Evolutionary conservation across 2,797 vertebrate genomes (phyloP).

Genomic region (Silurus lanzhouensis): DNA sequence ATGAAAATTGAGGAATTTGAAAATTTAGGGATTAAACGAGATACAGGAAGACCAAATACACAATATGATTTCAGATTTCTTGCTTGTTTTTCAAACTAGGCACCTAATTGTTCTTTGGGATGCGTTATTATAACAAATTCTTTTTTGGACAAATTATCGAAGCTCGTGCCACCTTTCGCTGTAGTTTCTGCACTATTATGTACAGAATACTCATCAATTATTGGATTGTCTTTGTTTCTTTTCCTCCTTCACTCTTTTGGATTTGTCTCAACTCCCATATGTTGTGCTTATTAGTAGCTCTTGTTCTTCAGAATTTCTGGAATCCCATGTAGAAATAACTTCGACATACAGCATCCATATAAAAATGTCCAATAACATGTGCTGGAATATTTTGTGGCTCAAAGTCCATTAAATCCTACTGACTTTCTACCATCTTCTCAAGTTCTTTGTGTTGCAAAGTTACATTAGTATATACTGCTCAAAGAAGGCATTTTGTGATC

Average conservation of each 20-base stretch:
- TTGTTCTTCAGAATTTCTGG: not conserved
- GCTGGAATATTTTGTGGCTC: slow-evolving; percentile 33
- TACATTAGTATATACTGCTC: slow-evolving; percentile 42
- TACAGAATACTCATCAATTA: slow-evolving; percentile 9
- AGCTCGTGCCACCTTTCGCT: not conserved
- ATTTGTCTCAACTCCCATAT: slow-evolving; percentile 14
- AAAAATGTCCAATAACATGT: slow-evolving; percentile 39
- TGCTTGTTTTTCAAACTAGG: not conserved
- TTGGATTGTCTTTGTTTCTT: not conserved
- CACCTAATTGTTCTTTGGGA: slow-evolving; percentile 62
- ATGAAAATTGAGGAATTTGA: not conserved
- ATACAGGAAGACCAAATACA: slow-evolving; percentile 51
- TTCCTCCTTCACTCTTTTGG: slow-evolving; percentile 18
- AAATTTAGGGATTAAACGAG: not conserved
- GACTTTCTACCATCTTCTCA: not conserved
- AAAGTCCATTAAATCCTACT: slow-evolving; percentile 14
- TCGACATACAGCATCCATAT: slow-evolving; percentile 7
- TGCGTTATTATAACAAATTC: slow-evolving; percentile 66
- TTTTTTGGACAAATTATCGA: slow-evolving; percentile 9
- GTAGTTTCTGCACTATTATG: slow-evolving; percentile 5
- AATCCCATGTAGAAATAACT: not conserved
- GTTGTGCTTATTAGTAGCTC: slow-evolving; percentile 25
- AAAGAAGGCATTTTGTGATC: slow-evolving; percentile 51
- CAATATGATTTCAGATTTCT: not conserved
- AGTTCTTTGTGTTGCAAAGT: slow-evolving; percentile 14